Percentiles rank a stretch among this genome's conserved stretches.
phyloP scores from a whole-genome alignment of 1,140 invertebrate genomes.

The Cotesia glomerata region DNA sequence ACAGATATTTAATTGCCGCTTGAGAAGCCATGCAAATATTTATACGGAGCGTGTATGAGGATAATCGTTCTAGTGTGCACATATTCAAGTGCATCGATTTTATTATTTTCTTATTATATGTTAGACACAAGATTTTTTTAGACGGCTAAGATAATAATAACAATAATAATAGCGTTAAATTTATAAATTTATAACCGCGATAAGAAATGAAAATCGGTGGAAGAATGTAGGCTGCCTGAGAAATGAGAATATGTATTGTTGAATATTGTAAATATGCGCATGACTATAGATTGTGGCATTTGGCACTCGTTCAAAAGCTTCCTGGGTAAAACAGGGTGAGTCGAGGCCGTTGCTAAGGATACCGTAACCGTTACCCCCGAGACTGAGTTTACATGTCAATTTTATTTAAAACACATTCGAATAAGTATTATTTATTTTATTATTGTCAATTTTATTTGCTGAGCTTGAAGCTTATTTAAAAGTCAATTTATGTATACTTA shows the following conservation, averaged over 20 bases:
- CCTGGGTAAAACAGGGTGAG: conserved; percentile 29
- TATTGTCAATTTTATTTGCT: neutral
- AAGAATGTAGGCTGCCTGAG: too few species aligned
- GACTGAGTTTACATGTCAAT: conserved; percentile 23
- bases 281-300: conserved; percentile 24
- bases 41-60: neutral
- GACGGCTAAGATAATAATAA: too few species aligned
- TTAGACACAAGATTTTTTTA: too few species aligned
- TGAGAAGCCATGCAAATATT: conserved; percentile 3
- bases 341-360: conserved; percentile 46
- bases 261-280: conserved; percentile 20
- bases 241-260: neutral
- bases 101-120: too few species aligned
- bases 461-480: neutral
- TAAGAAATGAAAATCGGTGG: too few species aligned
- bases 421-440: neutral
- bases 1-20: neutral
- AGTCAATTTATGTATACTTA: neutral
- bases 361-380: conserved; percentile 36
- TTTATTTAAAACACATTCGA: neutral
- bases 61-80: neutral
- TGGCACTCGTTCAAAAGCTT: conserved; percentile 13
- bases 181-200: too few species aligned
- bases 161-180: too few species aligned
- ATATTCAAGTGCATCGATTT: neutral